Evolutionary conservation across 2,113 vertebrate genomes (phyloP), one percentile per base, ranked within the genome.

Genomic region (Plectropomus leopardus): DNA sequence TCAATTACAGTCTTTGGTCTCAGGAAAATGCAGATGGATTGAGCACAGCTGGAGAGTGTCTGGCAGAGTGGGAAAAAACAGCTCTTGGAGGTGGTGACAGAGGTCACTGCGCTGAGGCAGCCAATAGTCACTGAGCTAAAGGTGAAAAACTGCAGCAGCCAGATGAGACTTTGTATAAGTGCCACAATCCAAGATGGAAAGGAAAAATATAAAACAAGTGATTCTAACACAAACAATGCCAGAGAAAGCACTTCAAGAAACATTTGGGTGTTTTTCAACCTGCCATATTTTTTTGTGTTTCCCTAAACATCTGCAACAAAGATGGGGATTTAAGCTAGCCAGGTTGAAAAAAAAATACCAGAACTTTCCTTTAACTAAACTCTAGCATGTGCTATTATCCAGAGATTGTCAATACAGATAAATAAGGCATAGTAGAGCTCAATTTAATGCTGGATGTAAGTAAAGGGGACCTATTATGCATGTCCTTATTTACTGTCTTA

Each of bases 31-130:
- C 61, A 76, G 74, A 72, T 83, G 63, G 86, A 89, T 72, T 63
- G 78, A 78, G 75, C 73, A 82, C 87, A 89, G 88, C 88, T 89
- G 88, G 85, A 82, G 60, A 68, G 42, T 26, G 76, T 86, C 87
- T 86, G 72, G 32, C 63, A 80, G 79, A 82, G 34, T 13, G 63
- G 66, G 74, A 74, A 50, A 72, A 78, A 71, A 76, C 71, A 61
- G 60, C 26, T 50, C 59, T 66, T 48, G 68, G 84, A 77, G 82
- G 80, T 84, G 83, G 72, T 78, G 92, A 85, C 84, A 85, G 80
- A 83, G 83, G 84, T 76, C 81, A 86, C 51, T 19, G 72, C 8
- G 5, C 65, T 40, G 44, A 61, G 79, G 58, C 72, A 74, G 72
- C 76, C 26, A 42, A 60, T 51, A 70, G 61, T 54, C 42, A 59